phyloP scores from a whole-genome alignment of 2,888 invertebrate species.

The Philopedon plagiatum region DNA sequence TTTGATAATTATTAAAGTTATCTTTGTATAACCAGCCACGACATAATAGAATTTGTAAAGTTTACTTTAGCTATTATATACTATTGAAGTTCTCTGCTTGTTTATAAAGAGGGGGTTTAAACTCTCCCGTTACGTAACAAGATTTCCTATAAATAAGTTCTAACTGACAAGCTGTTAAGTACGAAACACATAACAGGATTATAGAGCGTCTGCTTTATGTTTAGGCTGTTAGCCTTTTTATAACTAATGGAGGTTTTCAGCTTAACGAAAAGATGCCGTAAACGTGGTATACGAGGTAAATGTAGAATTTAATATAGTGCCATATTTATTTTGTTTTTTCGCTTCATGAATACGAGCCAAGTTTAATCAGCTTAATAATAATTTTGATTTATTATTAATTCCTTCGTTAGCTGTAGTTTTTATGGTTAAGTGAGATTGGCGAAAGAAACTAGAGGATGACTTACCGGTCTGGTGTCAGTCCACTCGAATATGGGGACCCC shows the following conservation, averaged over 20 bases:
- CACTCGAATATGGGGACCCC: too few relatives aligned
- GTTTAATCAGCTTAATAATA: too few relatives aligned
- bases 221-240: background rate
- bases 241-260: conserved; percentile 7
- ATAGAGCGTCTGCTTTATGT: conserved; percentile 3
- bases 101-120: conserved; percentile 11
- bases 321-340: too few relatives aligned
- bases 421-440: too few relatives aligned
- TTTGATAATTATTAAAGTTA: background rate
- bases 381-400: too few relatives aligned
- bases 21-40: background rate
- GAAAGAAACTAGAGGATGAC: too few relatives aligned
- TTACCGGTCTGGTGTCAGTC: too few relatives aligned
- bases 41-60: conserved; percentile 2
- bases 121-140: conserved; percentile 5
- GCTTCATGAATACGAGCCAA: too few relatives aligned
- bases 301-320: background rate
- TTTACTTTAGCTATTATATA: conserved; percentile 6
- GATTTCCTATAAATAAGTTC: conserved; percentile 11
- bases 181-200: conserved; percentile 6
- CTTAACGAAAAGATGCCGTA: background rate
- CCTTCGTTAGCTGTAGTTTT: too few relatives aligned
- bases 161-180: conserved; percentile 15
- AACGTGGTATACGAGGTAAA: background rate
- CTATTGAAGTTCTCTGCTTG: conserved; percentile 8